A percentile compares a stretch with the other conserved stretches of the same genome.
phyloP scores from a whole-genome alignment of 2,888 invertebrate species.

The Cyclophora albipunctata region DNA sequence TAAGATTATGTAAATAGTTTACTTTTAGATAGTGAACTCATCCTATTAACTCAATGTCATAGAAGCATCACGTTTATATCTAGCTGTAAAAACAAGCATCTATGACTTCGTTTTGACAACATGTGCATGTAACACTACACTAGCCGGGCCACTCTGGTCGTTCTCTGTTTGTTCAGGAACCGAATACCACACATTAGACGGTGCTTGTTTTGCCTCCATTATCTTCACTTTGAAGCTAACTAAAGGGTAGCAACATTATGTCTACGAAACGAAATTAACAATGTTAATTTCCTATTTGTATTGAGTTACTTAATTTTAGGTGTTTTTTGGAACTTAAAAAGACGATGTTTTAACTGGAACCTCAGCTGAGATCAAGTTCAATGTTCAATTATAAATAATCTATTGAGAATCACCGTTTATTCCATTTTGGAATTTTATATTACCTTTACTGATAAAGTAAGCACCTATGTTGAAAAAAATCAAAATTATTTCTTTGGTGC shows the following conservation, averaged over 20 bases:
- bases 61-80: too few relatives aligned
- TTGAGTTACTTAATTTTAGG: conserved; percentile 11
- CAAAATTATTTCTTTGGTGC: too few relatives aligned
- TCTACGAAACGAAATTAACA: conserved; percentile 21
- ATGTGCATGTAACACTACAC: conserved; percentile 59
- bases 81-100: conserved; percentile 12
- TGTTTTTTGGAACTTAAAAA: not conserved
- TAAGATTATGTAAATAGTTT: too few relatives aligned
- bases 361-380: too few relatives aligned
- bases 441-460: too few relatives aligned
- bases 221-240: conserved; percentile 56
- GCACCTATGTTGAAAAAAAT: too few relatives aligned
- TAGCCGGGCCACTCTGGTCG: conserved; percentile 34
- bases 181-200: conserved; percentile 65
- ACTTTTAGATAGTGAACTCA: too few relatives aligned
- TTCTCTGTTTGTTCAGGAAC: conserved; percentile 60
- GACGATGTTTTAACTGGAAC: not conserved
- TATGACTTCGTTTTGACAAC: conserved; percentile 62
- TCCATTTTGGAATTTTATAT: too few relatives aligned
- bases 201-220: conserved; percentile 70
- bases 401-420: too few relatives aligned
- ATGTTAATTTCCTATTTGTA: conserved; percentile 19
- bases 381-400: too few relatives aligned
- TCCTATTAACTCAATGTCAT: too few relatives aligned
- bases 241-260: conserved; percentile 41